Percentiles rank a stretch among this genome's conserved stretches.
phyloP scores from a whole-genome alignment of 2,113 vertebrate species.

The Oriolus oriolus region DNA sequence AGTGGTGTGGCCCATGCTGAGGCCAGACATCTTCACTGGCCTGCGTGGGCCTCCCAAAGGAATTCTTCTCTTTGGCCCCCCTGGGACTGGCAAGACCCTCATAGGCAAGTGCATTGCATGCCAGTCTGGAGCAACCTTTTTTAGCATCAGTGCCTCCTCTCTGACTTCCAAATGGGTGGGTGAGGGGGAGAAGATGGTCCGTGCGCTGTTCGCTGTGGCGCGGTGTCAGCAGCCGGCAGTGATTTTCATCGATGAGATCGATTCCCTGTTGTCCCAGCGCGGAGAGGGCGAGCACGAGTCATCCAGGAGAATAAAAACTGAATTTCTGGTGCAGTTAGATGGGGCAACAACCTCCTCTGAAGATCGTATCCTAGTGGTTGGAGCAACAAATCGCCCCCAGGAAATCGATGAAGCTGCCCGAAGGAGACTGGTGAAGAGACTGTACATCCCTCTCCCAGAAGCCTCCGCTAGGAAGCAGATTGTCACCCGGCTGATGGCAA shows the following conservation, averaged over 20 bases:
- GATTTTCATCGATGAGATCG: constrained; percentile 97
- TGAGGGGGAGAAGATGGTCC: constrained; percentile 97
- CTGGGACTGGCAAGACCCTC: constrained; percentile 94
- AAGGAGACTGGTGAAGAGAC: constrained; percentile 85
- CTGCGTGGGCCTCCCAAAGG: constrained; percentile 94
- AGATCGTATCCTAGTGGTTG: constrained; percentile 92
- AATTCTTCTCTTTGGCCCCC: constrained; percentile 92
- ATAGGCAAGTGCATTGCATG: constrained; percentile 97
- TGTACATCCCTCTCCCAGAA: constrained; percentile 93
- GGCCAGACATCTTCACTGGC: constrained; percentile 94
- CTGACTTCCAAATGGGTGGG: constrained; percentile 98
- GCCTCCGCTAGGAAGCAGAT: constrained; percentile 85
- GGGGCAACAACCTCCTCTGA: constrained; percentile 89
- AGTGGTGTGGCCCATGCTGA: constrained; percentile 96
- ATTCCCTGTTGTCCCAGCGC: constrained; percentile 90
- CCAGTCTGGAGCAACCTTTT: constrained; percentile 95
- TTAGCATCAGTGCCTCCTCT: constrained; percentile 96
- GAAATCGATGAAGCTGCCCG: constrained; percentile 96
- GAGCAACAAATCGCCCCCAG: constrained; percentile 93
- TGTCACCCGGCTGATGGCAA: constrained; percentile 81
- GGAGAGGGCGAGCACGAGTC: constrained; percentile 95
- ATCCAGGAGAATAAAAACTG: constrained; percentile 92
- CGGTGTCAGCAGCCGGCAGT: constrained; percentile 92
- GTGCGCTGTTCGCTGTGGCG: constrained; percentile 89
- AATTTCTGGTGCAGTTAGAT: constrained; percentile 96